Evolutionary conservation across 2,888 invertebrate species (phyloP).

Genomic region (Piscicola geometra): DNA sequence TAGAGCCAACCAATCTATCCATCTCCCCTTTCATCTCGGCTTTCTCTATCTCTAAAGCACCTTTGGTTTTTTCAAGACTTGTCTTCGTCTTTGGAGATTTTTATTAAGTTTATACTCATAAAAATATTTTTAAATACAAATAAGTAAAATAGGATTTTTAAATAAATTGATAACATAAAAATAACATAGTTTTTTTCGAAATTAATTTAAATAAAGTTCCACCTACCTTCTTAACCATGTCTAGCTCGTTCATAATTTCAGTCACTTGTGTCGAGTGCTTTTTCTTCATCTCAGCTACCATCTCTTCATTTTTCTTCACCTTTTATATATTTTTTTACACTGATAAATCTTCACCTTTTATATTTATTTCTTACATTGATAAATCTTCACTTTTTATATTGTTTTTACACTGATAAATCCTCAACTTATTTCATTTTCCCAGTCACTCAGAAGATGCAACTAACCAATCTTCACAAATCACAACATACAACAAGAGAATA

Average conservation of each 20-base stretch:
- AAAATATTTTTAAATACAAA: constrained; percentile 19
- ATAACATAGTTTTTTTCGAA: no score
- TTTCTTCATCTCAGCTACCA: constrained; percentile 80
- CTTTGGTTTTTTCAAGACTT: constrained; percentile 83
- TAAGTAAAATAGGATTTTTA: not conserved
- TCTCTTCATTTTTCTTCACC: constrained; percentile 72
- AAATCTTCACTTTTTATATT: no score
- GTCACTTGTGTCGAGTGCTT: constrained; percentile 86
- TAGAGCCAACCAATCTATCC: constrained; percentile 75
- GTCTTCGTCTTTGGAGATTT: constrained; percentile 63
- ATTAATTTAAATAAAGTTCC: not conserved
- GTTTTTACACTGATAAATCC: no score
- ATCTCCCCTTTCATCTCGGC: constrained; percentile 89
- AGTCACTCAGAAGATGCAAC: no score
- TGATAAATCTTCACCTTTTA: no score
- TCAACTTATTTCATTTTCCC: no score
- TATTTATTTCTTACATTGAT: no score
- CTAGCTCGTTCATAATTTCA: constrained; percentile 82
- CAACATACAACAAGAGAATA: not conserved
- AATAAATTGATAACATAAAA: no score
- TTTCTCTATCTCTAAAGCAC: constrained; percentile 83
- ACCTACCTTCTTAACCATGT: constrained; percentile 66
- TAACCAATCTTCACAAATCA: no score
- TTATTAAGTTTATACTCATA: not conserved
- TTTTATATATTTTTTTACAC: no score